A percentile compares a stretch with the other conserved stretches of the same genome.
Conservation (phyloP, 2,888 invertebrate species). For the Prionchulus punctatus region DNA sequence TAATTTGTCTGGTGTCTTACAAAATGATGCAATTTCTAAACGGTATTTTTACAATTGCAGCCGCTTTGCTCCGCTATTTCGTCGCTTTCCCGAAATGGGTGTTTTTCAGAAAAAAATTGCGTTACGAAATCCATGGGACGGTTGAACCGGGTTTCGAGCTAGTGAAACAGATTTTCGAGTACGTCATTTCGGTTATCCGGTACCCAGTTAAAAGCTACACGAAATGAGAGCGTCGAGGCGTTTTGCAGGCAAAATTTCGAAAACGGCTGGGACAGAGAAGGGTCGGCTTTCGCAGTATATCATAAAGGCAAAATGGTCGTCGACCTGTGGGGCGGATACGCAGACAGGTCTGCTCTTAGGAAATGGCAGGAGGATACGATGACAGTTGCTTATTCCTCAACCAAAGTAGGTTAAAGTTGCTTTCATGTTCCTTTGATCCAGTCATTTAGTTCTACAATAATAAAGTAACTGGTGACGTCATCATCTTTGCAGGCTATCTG, state of each 20-base stretch:
- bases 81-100: no score
- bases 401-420: slow-evolving; percentile 32
- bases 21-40: no score
- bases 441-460: no score
- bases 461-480: no score
- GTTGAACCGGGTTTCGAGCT: slow-evolving; percentile 10
- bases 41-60: no score
- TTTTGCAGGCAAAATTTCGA: slow-evolving; percentile 32
- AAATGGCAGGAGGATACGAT: slow-evolving; percentile 33
- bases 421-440: no score
- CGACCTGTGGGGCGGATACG: slow-evolving; percentile 36
- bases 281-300: slow-evolving; percentile 35
- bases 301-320: slow-evolving; percentile 32
- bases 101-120: not conserved
- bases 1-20: no score
- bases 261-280: slow-evolving; percentile 27
- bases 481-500: slow-evolving; percentile 23
- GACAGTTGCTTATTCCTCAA: slow-evolving; percentile 31
- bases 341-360: slow-evolving; percentile 27
- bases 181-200: no score
- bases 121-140: not conserved
- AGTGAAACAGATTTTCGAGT: slow-evolving; percentile 10
- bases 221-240: no score
- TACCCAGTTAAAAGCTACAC: no score
- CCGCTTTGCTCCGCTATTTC: no score